Evolutionary conservation across 2,113 vertebrate genomes (phyloP), one percentile per base, ranked within the genome.

Genomic region (Oncorhynchus tshawytscha): DNA sequence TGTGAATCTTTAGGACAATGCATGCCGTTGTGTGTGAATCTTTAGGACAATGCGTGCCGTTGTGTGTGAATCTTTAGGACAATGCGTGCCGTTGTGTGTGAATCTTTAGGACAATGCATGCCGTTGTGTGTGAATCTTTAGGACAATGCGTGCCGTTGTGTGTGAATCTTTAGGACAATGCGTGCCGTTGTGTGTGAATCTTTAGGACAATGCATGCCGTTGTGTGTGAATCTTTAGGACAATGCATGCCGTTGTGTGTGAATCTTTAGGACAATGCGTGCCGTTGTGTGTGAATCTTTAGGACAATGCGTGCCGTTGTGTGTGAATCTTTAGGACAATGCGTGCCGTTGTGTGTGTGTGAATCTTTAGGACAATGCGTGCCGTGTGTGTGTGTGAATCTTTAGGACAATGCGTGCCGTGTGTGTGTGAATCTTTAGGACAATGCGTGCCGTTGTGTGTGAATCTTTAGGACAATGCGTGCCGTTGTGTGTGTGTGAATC

Each of bases 191-290:
- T 29, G 29, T 31, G 29, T 31, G 29, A 31, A 31, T 31, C 29
- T 0, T 31, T 31, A 31, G 29, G 29, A 31, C 29, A 31, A 5
- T 31, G 29, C 29, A 1, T 31, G 29, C 4, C 3, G 45, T 51
- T 79, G 29, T 29, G 72, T 80, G 76, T 62, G 67, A 84, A 60
- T 73, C 31, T 71, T 71, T 69, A 71, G 70, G 24, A 90, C 87
- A 88, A 86, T 88, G 73, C 83, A 80, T 90, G 77, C 81, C 76
- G 77, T 83, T n/a, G 82, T 89, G 88, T 83, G 81, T 75, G 72
- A 84, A 60, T 73, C 31, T 74, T 71, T 69, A 71, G 70, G 24
- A 90, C 87, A 88, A 86, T 88, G 73, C 83, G 81, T 90, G 77
- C 81, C 1, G 25, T 25, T 83, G 82, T 89, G 87, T 83, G 81